Conservation (phyloP, 2,888 invertebrate genomes). For the Tetragnatha montana region DNA sequence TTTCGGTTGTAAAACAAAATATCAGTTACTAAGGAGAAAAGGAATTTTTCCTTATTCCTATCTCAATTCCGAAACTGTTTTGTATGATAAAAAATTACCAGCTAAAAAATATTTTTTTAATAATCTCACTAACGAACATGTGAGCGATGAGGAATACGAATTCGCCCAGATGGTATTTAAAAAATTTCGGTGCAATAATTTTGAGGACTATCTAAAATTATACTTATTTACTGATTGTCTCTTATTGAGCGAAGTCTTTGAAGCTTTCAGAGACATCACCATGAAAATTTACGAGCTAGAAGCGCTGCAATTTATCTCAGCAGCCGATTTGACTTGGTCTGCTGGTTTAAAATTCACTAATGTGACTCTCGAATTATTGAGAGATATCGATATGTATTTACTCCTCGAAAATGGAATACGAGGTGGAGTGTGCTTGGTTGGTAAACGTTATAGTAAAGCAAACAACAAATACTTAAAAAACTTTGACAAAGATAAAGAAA, state of each 20-base stretch:
- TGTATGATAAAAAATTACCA: not conserved
- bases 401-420: constrained; percentile 3
- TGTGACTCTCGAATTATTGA: not conserved
- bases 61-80: not conserved
- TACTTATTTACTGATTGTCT: constrained; percentile 24
- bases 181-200: constrained; percentile 5
- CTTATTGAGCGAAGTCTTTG: not conserved
- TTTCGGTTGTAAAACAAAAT: not conserved
- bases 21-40: constrained; percentile 6
- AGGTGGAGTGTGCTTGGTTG: not conserved
- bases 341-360: constrained; percentile 6
- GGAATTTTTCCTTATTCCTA: constrained; percentile 17
- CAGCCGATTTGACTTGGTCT: constrained; percentile 4
- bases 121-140: not conserved
- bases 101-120: not conserved
- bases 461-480: constrained; percentile 5
- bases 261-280: not conserved
- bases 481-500: not conserved
- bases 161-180: not conserved
- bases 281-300: not conserved
- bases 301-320: not conserved
- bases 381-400: not conserved
- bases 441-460: not conserved
- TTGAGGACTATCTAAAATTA: constrained; percentile 18
- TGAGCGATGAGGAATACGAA: not conserved